These are phyloP conservation scores for Agriotes lineatus DNA, from an alignment of 2,888 invertebrate species.

Conservation along the genomic window DNA sequence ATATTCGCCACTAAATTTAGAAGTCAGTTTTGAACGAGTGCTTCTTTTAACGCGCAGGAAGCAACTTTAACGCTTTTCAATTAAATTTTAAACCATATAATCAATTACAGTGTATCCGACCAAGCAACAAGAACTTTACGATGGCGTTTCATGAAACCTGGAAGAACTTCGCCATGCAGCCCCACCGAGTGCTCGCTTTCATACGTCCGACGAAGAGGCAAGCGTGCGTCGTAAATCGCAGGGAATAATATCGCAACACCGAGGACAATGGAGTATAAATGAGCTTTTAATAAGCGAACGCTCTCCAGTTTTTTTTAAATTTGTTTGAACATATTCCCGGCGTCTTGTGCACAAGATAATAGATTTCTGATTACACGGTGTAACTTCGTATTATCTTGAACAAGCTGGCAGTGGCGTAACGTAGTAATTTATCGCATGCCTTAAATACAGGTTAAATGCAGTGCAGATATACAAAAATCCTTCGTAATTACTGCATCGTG, in stretches of 20 bases:
- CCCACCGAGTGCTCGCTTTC: neutral
- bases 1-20: no score
- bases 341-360: slow-evolving; percentile 44
- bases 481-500: neutral
- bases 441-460: slow-evolving; percentile 18
- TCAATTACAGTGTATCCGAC: slow-evolving; percentile 28
- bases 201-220: slow-evolving; percentile 1
- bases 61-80: slow-evolving; percentile 31
- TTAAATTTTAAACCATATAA: slow-evolving; percentile 26
- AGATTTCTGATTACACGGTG: slow-evolving; percentile 49
- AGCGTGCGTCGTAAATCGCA: neutral
- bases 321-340: slow-evolving; percentile 43
- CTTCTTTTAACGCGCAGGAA: neutral
- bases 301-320: slow-evolving; percentile 36
- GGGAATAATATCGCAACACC: slow-evolving; percentile 24
- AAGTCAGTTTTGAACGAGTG: no score
- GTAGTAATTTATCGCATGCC: slow-evolving; percentile 22
- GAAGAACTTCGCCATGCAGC: neutral
- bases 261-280: slow-evolving; percentile 44
- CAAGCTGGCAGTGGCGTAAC: slow-evolving; percentile 34
- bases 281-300: slow-evolving; percentile 45
- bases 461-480: neutral
- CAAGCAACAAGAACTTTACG: slow-evolving; percentile 11
- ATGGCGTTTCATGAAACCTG: neutral
- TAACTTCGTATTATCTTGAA: slow-evolving; percentile 33